Conservation (phyloP, 2,113 vertebrate species). For the Oxygymnocypris stewartii region DNA sequence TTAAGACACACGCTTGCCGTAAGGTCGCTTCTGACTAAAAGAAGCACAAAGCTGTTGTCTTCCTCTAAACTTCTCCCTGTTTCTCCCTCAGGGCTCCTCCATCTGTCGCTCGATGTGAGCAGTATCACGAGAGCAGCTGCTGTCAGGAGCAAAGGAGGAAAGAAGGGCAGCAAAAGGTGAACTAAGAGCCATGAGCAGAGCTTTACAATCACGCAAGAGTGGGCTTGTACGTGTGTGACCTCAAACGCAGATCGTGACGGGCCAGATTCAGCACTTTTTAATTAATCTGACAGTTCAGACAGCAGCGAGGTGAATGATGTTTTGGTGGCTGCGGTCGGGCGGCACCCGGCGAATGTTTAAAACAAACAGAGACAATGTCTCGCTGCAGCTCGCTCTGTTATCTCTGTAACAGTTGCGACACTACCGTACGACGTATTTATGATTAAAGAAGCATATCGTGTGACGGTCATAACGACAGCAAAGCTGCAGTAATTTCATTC, state of each 20-base stretch:
- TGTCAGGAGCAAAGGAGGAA: constrained; percentile 64
- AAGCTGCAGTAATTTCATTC: constrained; percentile 14
- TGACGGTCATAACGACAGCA: constrained; percentile 27
- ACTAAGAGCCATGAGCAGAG: constrained; percentile 68
- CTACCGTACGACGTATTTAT: background rate
- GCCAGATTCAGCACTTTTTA: background rate
- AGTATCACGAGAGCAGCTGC: constrained; percentile 39
- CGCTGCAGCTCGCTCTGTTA: constrained; percentile 31
- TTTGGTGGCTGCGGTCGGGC: constrained; percentile 23
- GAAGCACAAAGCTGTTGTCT: constrained; percentile 12
- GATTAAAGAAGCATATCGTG: constrained; percentile 15
- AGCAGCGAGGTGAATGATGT: constrained; percentile 36
- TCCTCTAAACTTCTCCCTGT: constrained; percentile 1
- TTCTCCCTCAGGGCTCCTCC: constrained; percentile 63
- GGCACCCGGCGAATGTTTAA: constrained; percentile 12
- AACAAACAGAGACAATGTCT: constrained; percentile 23
- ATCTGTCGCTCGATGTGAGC: constrained; percentile 61
- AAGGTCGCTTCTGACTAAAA: background rate
- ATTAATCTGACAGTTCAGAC: constrained; percentile 25
- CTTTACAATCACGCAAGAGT: background rate
- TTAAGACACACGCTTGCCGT: background rate
- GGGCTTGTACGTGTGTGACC: background rate
- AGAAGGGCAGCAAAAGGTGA: constrained; percentile 69
- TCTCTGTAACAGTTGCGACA: constrained; percentile 40
- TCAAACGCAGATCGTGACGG: background rate